These are phyloP conservation scores for Dolomedes plantarius DNA, from an alignment of 2,888 invertebrate species.

Conservation along the genomic window DNA sequence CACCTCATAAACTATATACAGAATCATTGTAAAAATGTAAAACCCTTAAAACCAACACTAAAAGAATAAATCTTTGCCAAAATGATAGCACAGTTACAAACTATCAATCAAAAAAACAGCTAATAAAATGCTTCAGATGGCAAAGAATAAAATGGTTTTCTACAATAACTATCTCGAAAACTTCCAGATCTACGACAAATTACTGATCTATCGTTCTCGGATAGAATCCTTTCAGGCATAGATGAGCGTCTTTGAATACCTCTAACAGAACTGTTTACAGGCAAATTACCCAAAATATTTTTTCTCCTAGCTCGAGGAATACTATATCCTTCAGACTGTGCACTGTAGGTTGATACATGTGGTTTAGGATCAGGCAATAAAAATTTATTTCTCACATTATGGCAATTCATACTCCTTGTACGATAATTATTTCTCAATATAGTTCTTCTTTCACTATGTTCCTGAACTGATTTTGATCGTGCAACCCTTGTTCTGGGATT, in stretches of 20 bases:
- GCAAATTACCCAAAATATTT: not conserved
- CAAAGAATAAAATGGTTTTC: conserved; percentile 25
- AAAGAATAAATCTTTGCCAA: too few relatives aligned
- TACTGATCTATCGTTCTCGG: conserved; percentile 14
- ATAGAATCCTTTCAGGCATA: conserved; percentile 37
- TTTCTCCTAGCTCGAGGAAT: not conserved
- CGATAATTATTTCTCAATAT: not conserved
- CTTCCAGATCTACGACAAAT: conserved; percentile 13
- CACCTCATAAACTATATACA: too few relatives aligned
- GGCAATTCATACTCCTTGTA: conserved; percentile 40
- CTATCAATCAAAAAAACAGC: not conserved
- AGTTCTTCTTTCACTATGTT: not conserved
- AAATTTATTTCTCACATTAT: not conserved
- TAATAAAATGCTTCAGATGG: conserved; percentile 50
- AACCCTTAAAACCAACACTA: too few relatives aligned
- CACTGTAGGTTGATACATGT: not conserved
- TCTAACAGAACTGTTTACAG: not conserved
- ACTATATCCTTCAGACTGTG: not conserved
- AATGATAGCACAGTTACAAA: too few relatives aligned
- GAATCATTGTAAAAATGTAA: too few relatives aligned
- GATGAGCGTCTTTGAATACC: conserved; percentile 31
- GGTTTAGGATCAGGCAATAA: not conserved
- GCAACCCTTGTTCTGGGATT: conserved; percentile 18
- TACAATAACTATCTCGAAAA: not conserved
- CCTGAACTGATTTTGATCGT: conserved; percentile 44